Evolutionary conservation across 2,888 invertebrate species (phyloP).

Genomic region (Hemaris fuciformis): DNA sequence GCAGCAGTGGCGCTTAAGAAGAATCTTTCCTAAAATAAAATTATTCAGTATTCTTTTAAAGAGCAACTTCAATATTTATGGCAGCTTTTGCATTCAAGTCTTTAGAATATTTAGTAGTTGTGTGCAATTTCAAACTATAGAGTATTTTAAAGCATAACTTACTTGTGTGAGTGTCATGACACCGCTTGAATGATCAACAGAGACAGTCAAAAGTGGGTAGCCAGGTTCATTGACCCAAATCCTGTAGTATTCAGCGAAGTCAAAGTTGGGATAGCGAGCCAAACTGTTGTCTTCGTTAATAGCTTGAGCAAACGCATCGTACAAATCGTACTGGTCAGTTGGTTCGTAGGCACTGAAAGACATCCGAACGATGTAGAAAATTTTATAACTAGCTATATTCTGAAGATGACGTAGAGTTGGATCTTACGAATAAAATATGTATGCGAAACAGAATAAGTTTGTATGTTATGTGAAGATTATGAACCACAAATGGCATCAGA

Average conservation of each 20-base stretch:
- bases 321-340: conserved; percentile 75
- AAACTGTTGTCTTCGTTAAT: conserved; percentile 50
- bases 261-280: conserved; percentile 50
- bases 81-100: too few relatives aligned
- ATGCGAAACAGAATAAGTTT: too few relatives aligned
- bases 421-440: too few relatives aligned
- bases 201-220: conserved; percentile 81
- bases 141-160: conserved; percentile 26
- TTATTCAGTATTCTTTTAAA: not conserved
- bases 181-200: conserved; percentile 59
- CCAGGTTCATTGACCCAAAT: conserved; percentile 84
- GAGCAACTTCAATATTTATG: not conserved
- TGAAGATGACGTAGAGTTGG: too few relatives aligned
- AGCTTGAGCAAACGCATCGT: conserved; percentile 67
- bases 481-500: too few relatives aligned
- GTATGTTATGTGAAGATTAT: too few relatives aligned
- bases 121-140: not conserved
- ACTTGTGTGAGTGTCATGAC: conserved; percentile 64
- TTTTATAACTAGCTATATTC: too few relatives aligned
- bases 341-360: conserved; percentile 59
- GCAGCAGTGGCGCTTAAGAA: conserved; percentile 63
- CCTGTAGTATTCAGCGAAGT: conserved; percentile 74
- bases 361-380: not conserved
- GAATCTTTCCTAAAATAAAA: conserved; percentile 74
- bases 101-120: too few relatives aligned